Evolutionary conservation across 2,888 invertebrate genomes (phyloP), one percentile per base, ranked within the genome.

Genomic region (Phania funesta): DNA sequence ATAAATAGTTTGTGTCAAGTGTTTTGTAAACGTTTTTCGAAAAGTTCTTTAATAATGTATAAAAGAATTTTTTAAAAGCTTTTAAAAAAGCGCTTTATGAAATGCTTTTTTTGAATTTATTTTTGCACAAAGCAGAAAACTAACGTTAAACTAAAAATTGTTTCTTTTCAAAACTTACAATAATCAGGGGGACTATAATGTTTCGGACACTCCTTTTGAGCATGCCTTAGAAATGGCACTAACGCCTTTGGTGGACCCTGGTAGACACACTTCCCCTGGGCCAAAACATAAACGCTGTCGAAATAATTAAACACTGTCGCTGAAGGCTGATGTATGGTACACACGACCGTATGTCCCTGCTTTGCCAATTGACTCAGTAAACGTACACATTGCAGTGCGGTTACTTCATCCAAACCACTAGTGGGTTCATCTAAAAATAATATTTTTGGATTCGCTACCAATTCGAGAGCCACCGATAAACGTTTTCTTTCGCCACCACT

Each of bases 391-490:
- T 94, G 93, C 0, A 92, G 90, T 0, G 94, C 93, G 0, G 94
- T 93, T 2, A 94, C 94, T 56, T 93, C 94, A 87, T 94, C 94
- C 84, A 94, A 86, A 0, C 94, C 94, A 84, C 94, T 94, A 0
- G 96, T 96, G 0, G 96, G 96, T 89, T 96, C 96, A 88, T 96
- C 96, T 85, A 96, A 92, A 90, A 96, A 96, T 92, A 96, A 95
- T 20, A 96, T 93, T 24, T 95, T 95, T 0, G 96, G 96, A 89
- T 96, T 96, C 89, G 96, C 96, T 71, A 97, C 95, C 84, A 96
- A 91, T 88, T 97, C 96, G 80, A 96, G 90, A 1, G 96, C 96
- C 85, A 96, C 95, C 11, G 96, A 95, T 83, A 97, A 92, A 80
- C 94, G 91, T 89, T 96, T 96, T 83, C 95, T 93, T 90, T 96